Percentiles rank a stretch among this genome's conserved stretches.
phyloP scores from a whole-genome alignment of 2,113 vertebrate genomes.

The Eretmochelys imbricata region DNA sequence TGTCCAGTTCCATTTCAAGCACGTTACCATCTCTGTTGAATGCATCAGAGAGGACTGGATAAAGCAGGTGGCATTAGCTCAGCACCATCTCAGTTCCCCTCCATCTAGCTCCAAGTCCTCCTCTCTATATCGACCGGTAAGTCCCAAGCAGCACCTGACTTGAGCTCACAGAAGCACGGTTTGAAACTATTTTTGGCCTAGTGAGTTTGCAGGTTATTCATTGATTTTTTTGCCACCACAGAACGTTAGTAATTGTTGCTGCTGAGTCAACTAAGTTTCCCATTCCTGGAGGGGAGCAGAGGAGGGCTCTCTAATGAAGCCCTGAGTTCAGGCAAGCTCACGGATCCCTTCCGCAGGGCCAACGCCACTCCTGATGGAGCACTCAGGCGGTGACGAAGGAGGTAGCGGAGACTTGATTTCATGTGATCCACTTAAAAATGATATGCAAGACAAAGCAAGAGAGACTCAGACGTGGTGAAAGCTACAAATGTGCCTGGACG shows the following conservation, averaged over 20 bases:
- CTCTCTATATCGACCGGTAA: fast-evolving
- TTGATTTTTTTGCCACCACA: background rate
- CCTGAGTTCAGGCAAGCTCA: background rate
- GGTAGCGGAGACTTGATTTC: fast-evolving
- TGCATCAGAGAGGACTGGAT: fast-evolving
- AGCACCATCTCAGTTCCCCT: fast-evolving
- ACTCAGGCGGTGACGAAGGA: background rate
- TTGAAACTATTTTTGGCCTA: background rate
- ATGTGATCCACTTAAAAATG: fast-evolving
- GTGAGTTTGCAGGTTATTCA: fast-evolving
- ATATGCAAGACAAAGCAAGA: background rate
- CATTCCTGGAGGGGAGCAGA: background rate
- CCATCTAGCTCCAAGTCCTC: fast-evolving
- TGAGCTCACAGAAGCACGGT: background rate
- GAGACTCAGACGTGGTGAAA: background rate
- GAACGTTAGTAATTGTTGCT: background rate
- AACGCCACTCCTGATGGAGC: fast-evolving
- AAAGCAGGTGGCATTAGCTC: fast-evolving
- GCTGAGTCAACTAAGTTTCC: fast-evolving
- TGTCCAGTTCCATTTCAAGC: background rate
- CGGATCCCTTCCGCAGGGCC: background rate
- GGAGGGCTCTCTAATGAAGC: background rate
- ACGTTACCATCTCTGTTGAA: fast-evolving
- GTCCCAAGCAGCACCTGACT: background rate
- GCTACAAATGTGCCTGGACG: fast-evolving